Evolutionary conservation across 2,888 invertebrate species (phyloP).

Genomic region (Cheilosia variabilis): DNA sequence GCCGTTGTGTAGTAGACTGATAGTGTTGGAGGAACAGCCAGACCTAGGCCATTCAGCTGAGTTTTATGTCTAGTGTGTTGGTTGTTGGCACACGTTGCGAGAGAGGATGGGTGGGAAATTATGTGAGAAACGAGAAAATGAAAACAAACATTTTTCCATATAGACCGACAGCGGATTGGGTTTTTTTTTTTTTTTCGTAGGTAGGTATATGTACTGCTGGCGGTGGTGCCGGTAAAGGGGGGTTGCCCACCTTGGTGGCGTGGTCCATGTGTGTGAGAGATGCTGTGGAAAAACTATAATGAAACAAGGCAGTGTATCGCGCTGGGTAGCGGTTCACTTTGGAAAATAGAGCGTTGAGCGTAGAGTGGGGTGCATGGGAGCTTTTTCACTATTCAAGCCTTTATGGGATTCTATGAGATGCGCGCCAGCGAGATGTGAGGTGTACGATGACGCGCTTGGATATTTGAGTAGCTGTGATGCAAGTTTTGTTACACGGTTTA

Average conservation of each 20-base stretch:
- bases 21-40: constrained; percentile 55
- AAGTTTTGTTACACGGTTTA: constrained; percentile 23
- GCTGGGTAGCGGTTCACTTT: constrained; percentile 24
- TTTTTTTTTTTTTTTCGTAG: constrained; percentile 24
- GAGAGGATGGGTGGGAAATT: constrained; percentile 35
- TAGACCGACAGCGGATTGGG: constrained; percentile 38
- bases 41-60: constrained; percentile 62
- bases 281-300: constrained; percentile 51
- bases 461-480: constrained; percentile 40
- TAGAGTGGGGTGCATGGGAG: constrained; percentile 11
- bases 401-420: constrained; percentile 47
- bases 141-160: constrained; percentile 67
- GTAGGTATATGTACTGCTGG: not conserved
- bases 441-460: constrained; percentile 26
- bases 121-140: constrained; percentile 53
- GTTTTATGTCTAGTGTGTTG: constrained; percentile 57
- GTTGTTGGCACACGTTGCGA: constrained; percentile 11
- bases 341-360: constrained; percentile 56
- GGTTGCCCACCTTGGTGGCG: constrained; percentile 54
- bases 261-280: constrained; percentile 22
- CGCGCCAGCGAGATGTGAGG: constrained; percentile 28
- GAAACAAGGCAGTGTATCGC: constrained; percentile 34
- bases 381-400: constrained; percentile 12
- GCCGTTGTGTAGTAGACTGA: constrained; percentile 73
- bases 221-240: constrained; percentile 12